Base-by-base conservation (phyloP, 2,888 invertebrate genomes). In the Phorcus lineatus region DNA sequence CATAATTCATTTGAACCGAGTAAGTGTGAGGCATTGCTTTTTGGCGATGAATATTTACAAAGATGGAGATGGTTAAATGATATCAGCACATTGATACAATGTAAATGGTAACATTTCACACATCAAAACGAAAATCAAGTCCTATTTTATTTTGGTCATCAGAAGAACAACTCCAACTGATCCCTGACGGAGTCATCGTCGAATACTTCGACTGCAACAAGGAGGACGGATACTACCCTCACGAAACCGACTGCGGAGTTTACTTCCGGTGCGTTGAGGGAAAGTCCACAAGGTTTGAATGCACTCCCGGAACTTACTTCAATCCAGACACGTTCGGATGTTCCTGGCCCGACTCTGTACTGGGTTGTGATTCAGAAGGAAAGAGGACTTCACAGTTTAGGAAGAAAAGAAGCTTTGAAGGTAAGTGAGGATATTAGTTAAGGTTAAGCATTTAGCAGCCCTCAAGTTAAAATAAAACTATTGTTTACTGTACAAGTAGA, bases 211-310 rank as follows among this genome's bases (percentile, higher is more conserved):
- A 31, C 47, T 75, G 80, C 16, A 75, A 57, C 3, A 17, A 7
- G 13, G 40, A 28, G 19, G 74, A 74, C 7, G 75, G 80, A 16
- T 57, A 36, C 28, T 75, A 75, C 62, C 57, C 47, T 3, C 80
- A 80, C 47, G 28, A 52, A 3, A 47, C 47, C 2, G 55, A 80
- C 75, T 80, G 80, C 31, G 16, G n/a, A 31, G 47, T 75, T 16
- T 80, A 62, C 66, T 80, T 52, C 75, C 40, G 52, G 7, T 80
- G 80, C n/a, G 22, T 40, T 16, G 16, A 80, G 55, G 66, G 75
- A 31, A 55, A 75, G n/a, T 19, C 47, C 16, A 75, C 75, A 4
- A 17, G 54, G 24, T 75, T 52, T n/a, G 0, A 22, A 0, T 80
- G 80, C 47, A 62, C 24, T 19, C 80, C 62, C n/a, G 80, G 75